These are phyloP conservation scores for Ylistrum balloti DNA, from an alignment of 1,140 invertebrate genomes.

Conservation along the genomic window DNA sequence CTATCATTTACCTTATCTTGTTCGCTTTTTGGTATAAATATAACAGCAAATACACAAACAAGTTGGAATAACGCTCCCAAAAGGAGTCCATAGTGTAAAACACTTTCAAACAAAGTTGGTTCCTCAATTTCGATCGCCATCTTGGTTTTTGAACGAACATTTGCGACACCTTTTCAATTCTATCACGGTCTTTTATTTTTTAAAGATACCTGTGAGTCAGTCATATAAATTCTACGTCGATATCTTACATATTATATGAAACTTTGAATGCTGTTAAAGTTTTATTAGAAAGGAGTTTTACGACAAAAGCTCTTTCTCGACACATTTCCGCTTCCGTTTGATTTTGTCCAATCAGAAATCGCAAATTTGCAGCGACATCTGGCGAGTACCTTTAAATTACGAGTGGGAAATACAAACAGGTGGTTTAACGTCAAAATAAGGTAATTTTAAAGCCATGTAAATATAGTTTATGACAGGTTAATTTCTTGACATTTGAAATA, in stretches of 20 bases:
- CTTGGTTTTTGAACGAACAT: slow-evolving; percentile 44
- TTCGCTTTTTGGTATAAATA: slow-evolving; percentile 84
- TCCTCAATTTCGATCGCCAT: slow-evolving; percentile 76
- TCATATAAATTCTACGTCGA: not conserved
- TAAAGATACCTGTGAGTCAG: not conserved
- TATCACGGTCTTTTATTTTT: not conserved
- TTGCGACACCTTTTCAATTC: not conserved
- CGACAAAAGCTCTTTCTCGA: not conserved
- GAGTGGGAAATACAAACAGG: slow-evolving; percentile 27
- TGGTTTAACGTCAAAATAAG: not conserved
- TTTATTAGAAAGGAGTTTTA: not conserved
- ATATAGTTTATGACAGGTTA: not conserved
- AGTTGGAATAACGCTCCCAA: slow-evolving; percentile 88
- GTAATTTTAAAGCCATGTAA: not conserved
- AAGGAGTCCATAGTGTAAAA: slow-evolving; percentile 87
- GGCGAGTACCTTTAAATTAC: not conserved
- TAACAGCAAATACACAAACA: slow-evolving; percentile 87
- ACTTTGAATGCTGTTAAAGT: no score
- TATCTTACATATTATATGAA: no score
- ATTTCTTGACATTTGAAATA: no score
- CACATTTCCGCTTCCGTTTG: not conserved
- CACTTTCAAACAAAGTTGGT: slow-evolving; percentile 86
- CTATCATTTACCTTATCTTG: slow-evolving; percentile 67
- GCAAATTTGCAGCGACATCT: slow-evolving; percentile 18
- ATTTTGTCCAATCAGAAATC: not conserved